Conservation (phyloP, 2,113 vertebrate species). For the Trogon melanurus region DNA sequence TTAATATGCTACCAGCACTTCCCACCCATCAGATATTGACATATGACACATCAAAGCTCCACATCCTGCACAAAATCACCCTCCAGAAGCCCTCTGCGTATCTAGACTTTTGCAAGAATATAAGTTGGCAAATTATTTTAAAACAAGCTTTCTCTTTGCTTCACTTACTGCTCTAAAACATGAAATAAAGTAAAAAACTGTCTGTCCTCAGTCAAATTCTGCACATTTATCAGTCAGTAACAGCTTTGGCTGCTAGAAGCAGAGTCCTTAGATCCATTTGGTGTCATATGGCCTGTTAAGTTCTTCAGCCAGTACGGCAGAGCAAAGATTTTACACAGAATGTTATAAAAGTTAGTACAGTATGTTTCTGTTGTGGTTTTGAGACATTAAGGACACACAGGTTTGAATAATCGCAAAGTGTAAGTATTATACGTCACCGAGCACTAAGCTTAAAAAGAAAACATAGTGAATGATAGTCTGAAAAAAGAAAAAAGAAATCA, state of each 20-base stretch:
- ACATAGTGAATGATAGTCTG: neutral
- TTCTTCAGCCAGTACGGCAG: neutral
- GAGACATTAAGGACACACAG: neutral
- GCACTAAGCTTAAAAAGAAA: neutral
- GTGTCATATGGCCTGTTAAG: neutral
- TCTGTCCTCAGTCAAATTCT: neutral
- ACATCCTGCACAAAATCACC: neutral
- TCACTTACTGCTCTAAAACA: neutral
- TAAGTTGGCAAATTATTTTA: neutral
- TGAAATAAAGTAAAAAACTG: neutral
- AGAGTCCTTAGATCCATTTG: neutral
- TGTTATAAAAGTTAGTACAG: neutral
- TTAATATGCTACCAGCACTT: neutral
- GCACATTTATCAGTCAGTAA: neutral
- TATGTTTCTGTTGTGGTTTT: neutral
- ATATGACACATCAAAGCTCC: neutral
- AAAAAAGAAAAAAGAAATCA: neutral
- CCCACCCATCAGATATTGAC: neutral
- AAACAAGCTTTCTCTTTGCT: neutral
- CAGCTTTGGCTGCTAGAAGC: neutral
- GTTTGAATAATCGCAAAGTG: neutral
- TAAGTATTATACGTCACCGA: neutral
- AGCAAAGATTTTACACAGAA: neutral
- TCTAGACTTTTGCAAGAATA: neutral
- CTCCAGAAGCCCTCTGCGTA: neutral